Evolutionary conservation across 2,888 invertebrate genomes (phyloP).

Genomic region (Globia sparganii): DNA sequence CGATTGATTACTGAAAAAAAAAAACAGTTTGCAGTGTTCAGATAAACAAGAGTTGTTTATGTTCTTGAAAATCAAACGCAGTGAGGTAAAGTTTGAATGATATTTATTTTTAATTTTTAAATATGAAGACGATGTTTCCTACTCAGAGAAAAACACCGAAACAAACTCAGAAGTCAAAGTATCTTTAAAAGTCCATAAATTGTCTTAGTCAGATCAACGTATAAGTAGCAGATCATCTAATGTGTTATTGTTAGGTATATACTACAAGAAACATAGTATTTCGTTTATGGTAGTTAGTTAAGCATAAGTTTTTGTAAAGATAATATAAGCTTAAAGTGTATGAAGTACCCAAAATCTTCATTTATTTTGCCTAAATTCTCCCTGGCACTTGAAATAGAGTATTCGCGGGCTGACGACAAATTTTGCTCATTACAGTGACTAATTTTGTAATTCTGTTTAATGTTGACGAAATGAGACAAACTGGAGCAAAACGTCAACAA

Average conservation of each 20-base stretch:
- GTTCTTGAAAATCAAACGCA: neutral
- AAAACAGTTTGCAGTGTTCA: neutral
- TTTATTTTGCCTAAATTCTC: neutral
- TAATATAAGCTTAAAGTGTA: neutral
- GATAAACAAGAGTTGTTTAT: neutral
- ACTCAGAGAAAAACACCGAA: too few species aligned
- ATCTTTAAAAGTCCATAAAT: neutral
- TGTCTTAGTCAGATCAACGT: neutral
- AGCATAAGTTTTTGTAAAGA: neutral
- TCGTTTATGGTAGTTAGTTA: neutral
- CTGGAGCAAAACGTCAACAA: conserved; percentile 17
- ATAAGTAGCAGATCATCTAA: neutral
- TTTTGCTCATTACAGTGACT: conserved; percentile 7
- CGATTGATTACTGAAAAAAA: conserved; percentile 3
- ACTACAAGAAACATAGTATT: neutral
- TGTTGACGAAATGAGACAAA: neutral
- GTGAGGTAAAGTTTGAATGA: neutral
- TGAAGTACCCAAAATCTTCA: neutral
- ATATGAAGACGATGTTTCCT: too few species aligned
- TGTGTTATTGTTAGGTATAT: neutral
- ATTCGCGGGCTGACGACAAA: conserved; percentile 3
- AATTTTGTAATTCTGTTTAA: conserved; percentile 1
- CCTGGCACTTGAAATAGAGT: neutral
- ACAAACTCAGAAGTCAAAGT: too few species aligned
- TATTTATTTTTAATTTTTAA: too few species aligned